Conservation (phyloP, 2,797 vertebrate genomes). For the Lutjanus argentimaculatus region DNA sequence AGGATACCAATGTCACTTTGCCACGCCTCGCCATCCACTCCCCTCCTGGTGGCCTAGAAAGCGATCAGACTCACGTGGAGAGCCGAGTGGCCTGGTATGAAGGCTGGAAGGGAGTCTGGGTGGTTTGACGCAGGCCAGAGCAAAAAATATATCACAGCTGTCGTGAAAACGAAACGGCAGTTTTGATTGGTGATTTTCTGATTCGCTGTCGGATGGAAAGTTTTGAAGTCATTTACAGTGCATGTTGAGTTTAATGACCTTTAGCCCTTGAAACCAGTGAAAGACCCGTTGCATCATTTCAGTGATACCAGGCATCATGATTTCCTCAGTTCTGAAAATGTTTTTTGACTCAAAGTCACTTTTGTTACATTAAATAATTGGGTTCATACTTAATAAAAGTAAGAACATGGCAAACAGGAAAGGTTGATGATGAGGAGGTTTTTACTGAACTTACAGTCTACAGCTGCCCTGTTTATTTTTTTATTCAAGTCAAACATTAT, state of each 20-base stretch:
- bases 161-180: slow-evolving; percentile 21
- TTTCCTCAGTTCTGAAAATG: not conserved
- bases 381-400: not conserved
- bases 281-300: slow-evolving; percentile 38
- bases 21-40: slow-evolving; percentile 66
- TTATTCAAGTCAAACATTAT: not conserved
- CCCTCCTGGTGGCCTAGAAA: slow-evolving; percentile 81
- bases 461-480: not conserved
- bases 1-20: slow-evolving; percentile 82
- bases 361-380: not conserved
- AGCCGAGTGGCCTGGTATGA: slow-evolving; percentile 41
- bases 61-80: slow-evolving; percentile 50
- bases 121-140: slow-evolving; percentile 47
- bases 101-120: slow-evolving; percentile 42
- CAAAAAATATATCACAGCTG: slow-evolving; percentile 49
- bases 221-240: slow-evolving; percentile 4
- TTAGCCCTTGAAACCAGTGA: not conserved
- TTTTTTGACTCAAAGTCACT: not conserved
- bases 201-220: slow-evolving; percentile 18
- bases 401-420: not conserved
- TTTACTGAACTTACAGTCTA: not conserved
- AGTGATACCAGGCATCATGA: not conserved
- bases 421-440: no score
- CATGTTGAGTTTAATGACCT: slow-evolving; percentile 19
- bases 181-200: slow-evolving; percentile 7